Evolutionary conservation across 1,140 invertebrate species (phyloP), one percentile per base, ranked within the genome.

Genomic region (Lutraria rhynchaena): DNA sequence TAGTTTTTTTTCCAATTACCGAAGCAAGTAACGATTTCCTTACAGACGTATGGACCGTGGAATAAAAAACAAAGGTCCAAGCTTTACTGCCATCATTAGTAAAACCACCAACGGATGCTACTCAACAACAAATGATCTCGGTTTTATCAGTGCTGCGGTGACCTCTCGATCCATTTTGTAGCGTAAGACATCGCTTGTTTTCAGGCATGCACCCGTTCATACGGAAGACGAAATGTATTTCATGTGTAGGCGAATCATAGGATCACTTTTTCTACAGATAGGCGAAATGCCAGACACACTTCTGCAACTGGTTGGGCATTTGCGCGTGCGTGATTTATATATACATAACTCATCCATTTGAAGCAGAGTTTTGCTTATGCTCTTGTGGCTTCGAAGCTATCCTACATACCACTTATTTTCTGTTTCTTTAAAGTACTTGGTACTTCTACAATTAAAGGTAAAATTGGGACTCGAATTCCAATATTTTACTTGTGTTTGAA

Each of bases 11-110:
- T 53, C 17, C 51, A 17, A 53, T 53, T 53, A n/a, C 19, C 17
- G 17, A n/a, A 53, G 19, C 17, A 53, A n/a, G 51, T 53, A 5
- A 5, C 17, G 19, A 53, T 53, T n/a, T 53, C 24, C 24, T 53
- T 53, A 22, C 51, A 53, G 51, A 53, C 19, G 24, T n/a, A 53
- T 53, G 51, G 51, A 53, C 24, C 51, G 51, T n/a, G 51, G 24
- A 53, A 17, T n/a, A 17, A 53, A 17, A 22, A n/a, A 53, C 17
- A 22, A 17, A 5, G 51, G 24, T 53, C 19, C 24, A 5, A 53
- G 55, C 55, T 57, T 11, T 29, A 4, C 17, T 57, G 1, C 55
- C 55, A 29, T 22, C 55, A 4, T 29, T 57, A 3, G 3, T 3
- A 3, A 22, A 57, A 29, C 55, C 55, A 27, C 55, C 55, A 17